These are phyloP conservation scores for Yponomeuta evonymella DNA, from an alignment of 2,888 invertebrate species.

Conservation along the genomic window DNA sequence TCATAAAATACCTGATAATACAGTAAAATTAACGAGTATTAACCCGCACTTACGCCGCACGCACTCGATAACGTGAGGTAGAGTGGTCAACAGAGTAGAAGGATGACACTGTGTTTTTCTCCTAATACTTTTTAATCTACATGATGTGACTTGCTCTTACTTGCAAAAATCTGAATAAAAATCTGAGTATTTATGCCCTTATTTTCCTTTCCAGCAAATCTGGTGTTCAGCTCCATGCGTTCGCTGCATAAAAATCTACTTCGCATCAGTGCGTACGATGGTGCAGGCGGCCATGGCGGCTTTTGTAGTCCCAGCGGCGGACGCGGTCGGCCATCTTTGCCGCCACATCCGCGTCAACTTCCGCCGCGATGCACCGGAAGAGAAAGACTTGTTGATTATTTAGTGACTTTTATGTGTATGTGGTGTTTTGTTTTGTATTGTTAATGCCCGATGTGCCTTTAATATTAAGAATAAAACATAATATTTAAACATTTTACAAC, in stretches of 20 bases:
- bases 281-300: slow-evolving; percentile 76
- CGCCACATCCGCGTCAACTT: slow-evolving; percentile 76
- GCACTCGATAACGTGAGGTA: too few relatives aligned
- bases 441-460: neutral
- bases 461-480: neutral
- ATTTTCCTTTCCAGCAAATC: slow-evolving; percentile 74
- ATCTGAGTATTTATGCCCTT: neutral
- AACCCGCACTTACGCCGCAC: too few relatives aligned
- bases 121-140: too few relatives aligned
- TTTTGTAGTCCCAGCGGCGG: slow-evolving; percentile 77
- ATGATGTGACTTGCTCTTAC: too few relatives aligned
- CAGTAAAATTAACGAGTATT: too few relatives aligned
- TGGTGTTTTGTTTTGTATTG: neutral
- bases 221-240: slow-evolving; percentile 84
- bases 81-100: too few relatives aligned
- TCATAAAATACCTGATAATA: too few relatives aligned
- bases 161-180: too few relatives aligned
- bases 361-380: slow-evolving; percentile 73
- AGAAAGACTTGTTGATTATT: slow-evolving; percentile 52
- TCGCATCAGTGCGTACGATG: slow-evolving; percentile 76
- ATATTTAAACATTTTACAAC: neutral
- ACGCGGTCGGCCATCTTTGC: slow-evolving; percentile 78
- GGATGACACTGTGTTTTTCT: too few relatives aligned
- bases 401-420: slow-evolving; percentile 27
- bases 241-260: slow-evolving; percentile 80